Conservation (phyloP, 1,140 invertebrate species). For the Charaxes varanes region DNA sequence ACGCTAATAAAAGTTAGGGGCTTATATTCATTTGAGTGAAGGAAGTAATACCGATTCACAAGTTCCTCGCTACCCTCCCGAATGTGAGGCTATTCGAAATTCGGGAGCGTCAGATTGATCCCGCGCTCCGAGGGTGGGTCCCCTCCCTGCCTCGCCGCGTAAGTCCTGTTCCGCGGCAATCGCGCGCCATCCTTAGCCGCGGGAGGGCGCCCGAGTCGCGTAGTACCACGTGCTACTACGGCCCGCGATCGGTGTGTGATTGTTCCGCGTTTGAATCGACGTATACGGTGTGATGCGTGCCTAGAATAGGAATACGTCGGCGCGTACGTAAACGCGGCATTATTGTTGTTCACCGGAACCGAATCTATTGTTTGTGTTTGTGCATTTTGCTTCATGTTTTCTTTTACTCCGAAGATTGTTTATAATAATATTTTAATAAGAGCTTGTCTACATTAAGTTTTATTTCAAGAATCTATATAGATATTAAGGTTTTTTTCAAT, state of each 20-base stretch:
- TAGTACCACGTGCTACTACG: constrained; percentile 4
- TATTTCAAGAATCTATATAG: too few species aligned
- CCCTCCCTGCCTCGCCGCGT: constrained; percentile 36
- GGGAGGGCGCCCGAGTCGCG: constrained; percentile 41
- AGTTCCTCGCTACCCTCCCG: constrained; percentile 17
- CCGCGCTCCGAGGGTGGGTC: constrained; percentile 42
- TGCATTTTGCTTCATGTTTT: too few species aligned
- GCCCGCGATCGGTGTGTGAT: constrained; percentile 27
- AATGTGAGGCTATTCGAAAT: constrained; percentile 30
- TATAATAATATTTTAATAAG: too few species aligned
- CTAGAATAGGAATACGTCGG: constrained; percentile 40
- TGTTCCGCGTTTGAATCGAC: constrained; percentile 50
- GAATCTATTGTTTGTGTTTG: too few species aligned
- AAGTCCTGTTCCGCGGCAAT: constrained; percentile 42
- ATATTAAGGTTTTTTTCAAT: background rate
- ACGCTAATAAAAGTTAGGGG: constrained; percentile 10
- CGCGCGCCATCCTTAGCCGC: constrained; percentile 61
- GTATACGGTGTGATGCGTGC: constrained; percentile 43
- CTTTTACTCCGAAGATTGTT: too few species aligned
- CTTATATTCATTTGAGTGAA: constrained; percentile 13
- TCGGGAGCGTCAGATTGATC: constrained; percentile 56
- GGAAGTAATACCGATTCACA: constrained; percentile 16
- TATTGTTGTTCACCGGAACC: too few species aligned
- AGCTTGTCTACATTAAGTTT: too few species aligned
- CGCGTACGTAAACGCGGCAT: constrained; percentile 30